Evolutionary conservation across 1,140 invertebrate species (phyloP), one percentile per base, ranked within the genome.

Genomic region (Drosophila saltans): DNA sequence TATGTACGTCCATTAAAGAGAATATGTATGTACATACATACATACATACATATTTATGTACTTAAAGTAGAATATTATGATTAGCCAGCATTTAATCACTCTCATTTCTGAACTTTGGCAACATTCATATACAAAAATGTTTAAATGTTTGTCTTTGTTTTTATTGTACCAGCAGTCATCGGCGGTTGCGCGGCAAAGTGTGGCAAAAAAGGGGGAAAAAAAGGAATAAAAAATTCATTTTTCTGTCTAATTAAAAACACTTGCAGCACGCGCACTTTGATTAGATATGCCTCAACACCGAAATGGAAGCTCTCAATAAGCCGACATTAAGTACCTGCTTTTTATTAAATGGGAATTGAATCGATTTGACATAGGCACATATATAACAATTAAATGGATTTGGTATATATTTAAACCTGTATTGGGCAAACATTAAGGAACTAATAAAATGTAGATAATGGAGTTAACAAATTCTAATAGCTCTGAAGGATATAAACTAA

Each of bases 201-300:
- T 10, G 45, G 45, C 45, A 26, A 21, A 9, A 59, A 59, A 24
- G 7, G 57, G 33, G 56, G 16, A 16, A 62, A 75, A 45, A 41
- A 30, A 0, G 0, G 0, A 2, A 0, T 58, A 48, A 62, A 78
- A 66, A 45, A 66, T 68, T 60, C 62, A n/a, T 45, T 16, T 16
- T 16, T 0, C 65, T 30, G 11, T 2, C 4, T 26, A 62, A 68
- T 71, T 66, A 52, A 55, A 64, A 75, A 58, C 52, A 61, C 43
- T 55, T 65, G 24, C 9, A 33, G 60, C 57, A 60, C 63, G 43
- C 21, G 16, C 45, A 2, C 5, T 45, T 21, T 58, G 77, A 79
- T 79, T 55, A 73, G 74, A 77, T 77, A 73, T 61, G 9, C 3
- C 33, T 0, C 11, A 24, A 43, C 56, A 21, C 10, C 60, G 52